Percentiles rank a stretch among this genome's conserved stretches.
Conservation (phyloP, 2,888 invertebrate species). For the Epirrhoe alternata region DNA sequence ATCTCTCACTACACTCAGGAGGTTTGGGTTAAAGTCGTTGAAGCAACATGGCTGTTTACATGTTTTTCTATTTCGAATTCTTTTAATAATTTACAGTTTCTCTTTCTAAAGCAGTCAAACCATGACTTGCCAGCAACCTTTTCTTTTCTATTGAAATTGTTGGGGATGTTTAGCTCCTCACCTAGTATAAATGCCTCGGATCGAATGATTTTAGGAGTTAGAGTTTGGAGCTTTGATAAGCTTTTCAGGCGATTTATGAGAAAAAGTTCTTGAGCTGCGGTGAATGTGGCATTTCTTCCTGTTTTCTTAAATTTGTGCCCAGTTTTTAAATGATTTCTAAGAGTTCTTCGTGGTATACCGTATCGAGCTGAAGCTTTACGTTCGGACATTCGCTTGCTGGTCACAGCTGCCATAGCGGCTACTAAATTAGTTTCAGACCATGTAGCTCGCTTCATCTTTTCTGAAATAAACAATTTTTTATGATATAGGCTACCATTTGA, state of each 20-base stretch:
- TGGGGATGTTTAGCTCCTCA: conserved; percentile 10
- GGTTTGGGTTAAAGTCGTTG: no score
- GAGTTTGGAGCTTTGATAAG: background rate
- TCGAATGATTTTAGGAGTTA: conserved; percentile 9
- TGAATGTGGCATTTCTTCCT: conserved; percentile 9
- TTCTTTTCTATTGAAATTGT: conserved; percentile 4
- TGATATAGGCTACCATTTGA: no score
- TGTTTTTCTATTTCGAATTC: no score
- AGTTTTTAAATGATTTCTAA: conserved; percentile 8
- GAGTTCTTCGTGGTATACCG: background rate
- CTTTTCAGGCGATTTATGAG: conserved; percentile 1
- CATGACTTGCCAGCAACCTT: conserved; percentile 1
- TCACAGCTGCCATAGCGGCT: conserved; percentile 3
- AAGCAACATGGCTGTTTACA: no score
- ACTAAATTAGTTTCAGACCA: conserved; percentile 5
- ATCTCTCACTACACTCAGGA: no score
- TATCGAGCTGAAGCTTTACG: background rate
- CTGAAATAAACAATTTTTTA: background rate
- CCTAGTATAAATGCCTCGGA: conserved; percentile 7
- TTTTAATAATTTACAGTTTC: no score
- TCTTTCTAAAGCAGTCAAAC: background rate
- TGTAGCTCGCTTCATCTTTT: conserved; percentile 1
- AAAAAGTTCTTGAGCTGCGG: conserved; percentile 6
- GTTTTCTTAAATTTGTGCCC: background rate
- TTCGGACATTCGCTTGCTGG: background rate